Percentiles rank a stretch among this genome's conserved stretches.
Evolutionary conservation across 2,888 invertebrate species (phyloP).

Genomic region (Tetramorium bicarinatum): DNA sequence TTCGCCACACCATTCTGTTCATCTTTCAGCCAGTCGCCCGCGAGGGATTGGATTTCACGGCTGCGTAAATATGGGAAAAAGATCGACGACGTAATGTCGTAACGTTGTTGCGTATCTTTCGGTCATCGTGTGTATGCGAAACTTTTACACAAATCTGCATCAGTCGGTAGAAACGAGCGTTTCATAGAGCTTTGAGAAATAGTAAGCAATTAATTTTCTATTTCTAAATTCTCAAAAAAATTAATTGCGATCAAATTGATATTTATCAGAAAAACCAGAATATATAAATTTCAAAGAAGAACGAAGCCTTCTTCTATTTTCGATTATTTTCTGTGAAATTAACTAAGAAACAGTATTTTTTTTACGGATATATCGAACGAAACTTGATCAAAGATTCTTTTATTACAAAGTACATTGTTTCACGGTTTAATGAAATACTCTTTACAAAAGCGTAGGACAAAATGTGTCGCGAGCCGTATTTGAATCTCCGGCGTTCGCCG

Average conservation of each 20-base stretch:
- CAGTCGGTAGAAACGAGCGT: not conserved
- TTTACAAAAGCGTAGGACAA: slow-evolving; percentile 44
- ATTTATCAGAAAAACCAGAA: not conserved
- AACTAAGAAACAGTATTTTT: slow-evolving; percentile 17
- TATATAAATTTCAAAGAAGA: not conserved
- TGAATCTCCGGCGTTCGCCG: slow-evolving; percentile 48
- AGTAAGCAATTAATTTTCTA: not conserved
- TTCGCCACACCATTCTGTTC: slow-evolving; percentile 50
- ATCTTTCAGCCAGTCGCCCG: slow-evolving; percentile 64
- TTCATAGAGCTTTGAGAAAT: not conserved
- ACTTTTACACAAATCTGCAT: not conserved
- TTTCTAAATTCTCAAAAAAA: not conserved
- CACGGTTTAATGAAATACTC: slow-evolving; percentile 26
- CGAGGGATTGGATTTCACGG: slow-evolving; percentile 73
- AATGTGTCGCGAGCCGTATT: slow-evolving; percentile 52
- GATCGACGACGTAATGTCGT: slow-evolving; percentile 49
- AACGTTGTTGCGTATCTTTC: slow-evolving; percentile 23
- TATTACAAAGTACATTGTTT: slow-evolving; percentile 28
- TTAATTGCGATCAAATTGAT: not conserved
- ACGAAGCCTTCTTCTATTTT: not conserved
- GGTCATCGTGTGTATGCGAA: not conserved
- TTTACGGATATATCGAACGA: slow-evolving; percentile 8
- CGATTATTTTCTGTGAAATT: not conserved
- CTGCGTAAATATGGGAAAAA: slow-evolving; percentile 69
- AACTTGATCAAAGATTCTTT: slow-evolving; percentile 21